phyloP scores from a whole-genome alignment of 2,888 invertebrate species.

The Ennomos fuscantarius region DNA sequence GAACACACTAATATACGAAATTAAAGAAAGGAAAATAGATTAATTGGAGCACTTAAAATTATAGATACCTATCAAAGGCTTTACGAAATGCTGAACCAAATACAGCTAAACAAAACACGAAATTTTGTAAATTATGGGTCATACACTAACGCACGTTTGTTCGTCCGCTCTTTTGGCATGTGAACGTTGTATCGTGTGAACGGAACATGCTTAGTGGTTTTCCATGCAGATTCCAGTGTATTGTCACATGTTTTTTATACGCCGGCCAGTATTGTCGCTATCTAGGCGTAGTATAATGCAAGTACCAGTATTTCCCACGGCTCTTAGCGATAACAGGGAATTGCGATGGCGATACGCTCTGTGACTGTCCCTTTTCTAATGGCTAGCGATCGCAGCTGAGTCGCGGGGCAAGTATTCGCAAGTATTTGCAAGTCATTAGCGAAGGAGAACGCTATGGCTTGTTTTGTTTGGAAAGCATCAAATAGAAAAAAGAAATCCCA shows the following conservation, averaged over 20 bases:
- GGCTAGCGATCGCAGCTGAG: conserved; percentile 25
- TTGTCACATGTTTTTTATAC: conserved; percentile 73
- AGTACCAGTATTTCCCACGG: conserved; percentile 66
- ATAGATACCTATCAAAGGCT: conserved; percentile 2
- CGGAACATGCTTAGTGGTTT: conserved; percentile 62
- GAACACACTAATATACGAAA: too few species aligned
- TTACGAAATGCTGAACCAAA: conserved; percentile 18
- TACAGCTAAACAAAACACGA: conserved; percentile 30
- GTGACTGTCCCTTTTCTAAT: conserved; percentile 24
- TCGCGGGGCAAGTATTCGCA: not conserved
- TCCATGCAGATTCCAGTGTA: conserved; percentile 54
- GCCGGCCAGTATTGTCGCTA: conserved; percentile 61
- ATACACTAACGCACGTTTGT: conserved; percentile 21
- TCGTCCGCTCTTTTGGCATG: conserved; percentile 35
- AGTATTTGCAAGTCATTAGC: conserved; percentile 6
- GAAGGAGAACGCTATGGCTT: too few species aligned
- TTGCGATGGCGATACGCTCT: conserved; percentile 28
- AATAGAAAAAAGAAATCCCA: too few species aligned
- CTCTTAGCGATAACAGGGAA: conserved; percentile 40
- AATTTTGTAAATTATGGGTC: conserved; percentile 35
- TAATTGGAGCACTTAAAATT: conserved; percentile 2
- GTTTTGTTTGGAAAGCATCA: too few species aligned
- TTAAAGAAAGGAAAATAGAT: too few species aligned
- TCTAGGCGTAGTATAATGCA: conserved; percentile 46
- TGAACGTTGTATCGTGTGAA: conserved; percentile 54